These are phyloP conservation scores for Leptodirus hochenwartii DNA, from an alignment of 2,888 invertebrate species.

Conservation along the genomic window DNA sequence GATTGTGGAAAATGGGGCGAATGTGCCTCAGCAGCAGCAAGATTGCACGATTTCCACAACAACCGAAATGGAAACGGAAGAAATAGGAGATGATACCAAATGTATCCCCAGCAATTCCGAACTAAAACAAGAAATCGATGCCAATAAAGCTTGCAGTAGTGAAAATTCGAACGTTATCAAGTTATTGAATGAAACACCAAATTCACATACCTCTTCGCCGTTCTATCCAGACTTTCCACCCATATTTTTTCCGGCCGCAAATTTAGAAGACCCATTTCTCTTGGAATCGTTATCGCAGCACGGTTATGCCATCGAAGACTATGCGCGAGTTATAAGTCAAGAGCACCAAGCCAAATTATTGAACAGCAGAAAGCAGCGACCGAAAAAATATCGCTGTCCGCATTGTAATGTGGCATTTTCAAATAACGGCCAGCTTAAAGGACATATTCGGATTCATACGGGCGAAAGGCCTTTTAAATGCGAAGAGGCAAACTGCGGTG, in stretches of 20 bases:
- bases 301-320: slow-evolving; percentile 46
- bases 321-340: slow-evolving; percentile 48
- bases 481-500: slow-evolving; percentile 68
- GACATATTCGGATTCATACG: slow-evolving; percentile 42
- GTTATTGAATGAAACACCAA: slow-evolving; percentile 1
- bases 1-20: too few species aligned
- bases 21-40: slow-evolving; percentile 23
- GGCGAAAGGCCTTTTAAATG: slow-evolving; percentile 79
- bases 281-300: slow-evolving; percentile 22
- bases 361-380: slow-evolving; percentile 56
- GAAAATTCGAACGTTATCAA: too few species aligned
- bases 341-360: slow-evolving; percentile 50
- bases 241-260: background rate
- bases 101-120: background rate
- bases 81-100: slow-evolving; percentile 4
- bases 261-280: slow-evolving; percentile 18
- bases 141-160: slow-evolving; percentile 5
- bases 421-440: slow-evolving; percentile 84
- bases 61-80: slow-evolving; percentile 18
- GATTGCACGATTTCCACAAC: slow-evolving; percentile 40
- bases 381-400: slow-evolving; percentile 82
- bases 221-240: slow-evolving; percentile 3
- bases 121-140: slow-evolving; percentile 4
- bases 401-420: slow-evolving; percentile 82
- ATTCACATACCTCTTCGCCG: slow-evolving; percentile 1